phyloP scores from a whole-genome alignment of 2,113 vertebrate genomes.

The Lipotes vexillifer region DNA sequence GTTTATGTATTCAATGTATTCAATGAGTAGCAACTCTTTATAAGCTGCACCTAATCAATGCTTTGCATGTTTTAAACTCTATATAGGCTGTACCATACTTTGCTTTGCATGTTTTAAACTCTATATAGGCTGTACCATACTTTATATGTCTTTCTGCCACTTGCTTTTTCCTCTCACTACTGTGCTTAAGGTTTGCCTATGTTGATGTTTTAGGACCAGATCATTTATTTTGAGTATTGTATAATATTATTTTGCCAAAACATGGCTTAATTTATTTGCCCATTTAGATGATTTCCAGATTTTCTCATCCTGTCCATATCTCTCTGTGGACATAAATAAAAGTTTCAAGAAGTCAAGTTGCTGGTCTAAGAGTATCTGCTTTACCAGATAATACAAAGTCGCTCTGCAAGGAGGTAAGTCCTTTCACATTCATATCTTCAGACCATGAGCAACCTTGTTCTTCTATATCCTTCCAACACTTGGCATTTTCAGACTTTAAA shows the following conservation, averaged over 20 bases:
- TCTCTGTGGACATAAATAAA: background rate
- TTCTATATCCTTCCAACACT: background rate
- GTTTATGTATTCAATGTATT: background rate
- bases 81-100: background rate
- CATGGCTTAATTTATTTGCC: background rate
- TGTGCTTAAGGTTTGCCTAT: background rate
- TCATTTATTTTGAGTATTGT: background rate
- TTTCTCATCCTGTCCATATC: background rate
- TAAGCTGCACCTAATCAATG: background rate
- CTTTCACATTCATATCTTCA: background rate
- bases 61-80: background rate
- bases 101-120: background rate
- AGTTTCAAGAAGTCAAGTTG: background rate
- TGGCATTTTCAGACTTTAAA: background rate
- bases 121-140: background rate
- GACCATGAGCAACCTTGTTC: background rate
- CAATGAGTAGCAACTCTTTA: background rate
- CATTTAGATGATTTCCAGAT: background rate
- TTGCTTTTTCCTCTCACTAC: background rate
- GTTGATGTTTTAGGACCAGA: background rate
- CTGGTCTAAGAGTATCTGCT: background rate
- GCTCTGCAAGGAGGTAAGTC: accelerated
- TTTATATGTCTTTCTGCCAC: background rate
- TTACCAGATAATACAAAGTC: background rate
- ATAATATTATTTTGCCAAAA: background rate